phyloP scores from a whole-genome alignment of 2,113 vertebrate genomes.

The Mystacornis crossleyi region DNA sequence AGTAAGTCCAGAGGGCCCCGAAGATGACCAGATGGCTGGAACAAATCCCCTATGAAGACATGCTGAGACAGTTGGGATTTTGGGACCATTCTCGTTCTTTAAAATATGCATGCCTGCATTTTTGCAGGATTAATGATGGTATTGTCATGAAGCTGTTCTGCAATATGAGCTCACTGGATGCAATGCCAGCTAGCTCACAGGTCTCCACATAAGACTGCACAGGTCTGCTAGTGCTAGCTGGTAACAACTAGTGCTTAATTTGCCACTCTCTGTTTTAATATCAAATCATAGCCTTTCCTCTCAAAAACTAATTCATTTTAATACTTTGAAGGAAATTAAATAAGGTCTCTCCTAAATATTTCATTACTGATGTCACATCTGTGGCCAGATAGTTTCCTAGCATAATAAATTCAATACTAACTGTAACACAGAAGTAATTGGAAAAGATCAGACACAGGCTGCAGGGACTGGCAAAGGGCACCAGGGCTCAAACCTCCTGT shows the following conservation, averaged over 20 bases:
- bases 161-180: not conserved
- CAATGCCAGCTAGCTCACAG: not conserved
- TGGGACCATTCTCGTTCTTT: not conserved
- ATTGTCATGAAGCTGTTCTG: not conserved
- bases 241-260: not conserved
- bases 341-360: not conserved
- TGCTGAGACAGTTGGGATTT: not conserved
- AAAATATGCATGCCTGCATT: not conserved
- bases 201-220: not conserved
- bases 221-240: not conserved
- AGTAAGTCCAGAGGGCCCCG: not conserved
- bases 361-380: not conserved
- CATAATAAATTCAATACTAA: not conserved
- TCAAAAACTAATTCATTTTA: not conserved
- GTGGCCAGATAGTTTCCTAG: not conserved
- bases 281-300: not conserved
- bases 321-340: not conserved
- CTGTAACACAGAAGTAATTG: not conserved
- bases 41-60: not conserved
- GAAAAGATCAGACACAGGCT: not conserved
- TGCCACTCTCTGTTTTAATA: not conserved
- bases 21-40: not conserved
- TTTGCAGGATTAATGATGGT: not conserved
- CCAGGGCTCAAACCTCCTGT: not conserved
- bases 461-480: not conserved